Base-by-base conservation (phyloP, 1,140 invertebrate genomes). In the Nylanderia fulva region DNA sequence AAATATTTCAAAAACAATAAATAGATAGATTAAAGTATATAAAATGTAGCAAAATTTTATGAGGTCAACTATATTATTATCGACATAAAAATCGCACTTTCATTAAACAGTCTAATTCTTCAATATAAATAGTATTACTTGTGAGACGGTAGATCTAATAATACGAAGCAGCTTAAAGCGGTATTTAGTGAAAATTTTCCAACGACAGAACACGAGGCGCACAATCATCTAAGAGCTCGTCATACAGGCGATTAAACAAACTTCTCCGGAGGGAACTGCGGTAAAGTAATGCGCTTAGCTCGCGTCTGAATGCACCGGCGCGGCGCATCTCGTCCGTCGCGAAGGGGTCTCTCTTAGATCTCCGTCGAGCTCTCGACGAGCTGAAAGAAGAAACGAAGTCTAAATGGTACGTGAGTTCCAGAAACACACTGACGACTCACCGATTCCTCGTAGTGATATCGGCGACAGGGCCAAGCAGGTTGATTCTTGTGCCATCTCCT, bases 371-470 rank as follows among this genome's bases (percentile, higher is more conserved):
- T 71, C 45, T 52, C 71, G 54, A 24, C n/a, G 60, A 33, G 45
- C 27, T 56, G 29, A n/a, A 36, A 64, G 86, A 85, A 88, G 80
- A 90, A 90, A 88, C 83, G 83, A 80, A 88, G 71, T 88, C 85
- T 36, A 42, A 90, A 91, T 91, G 86, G 89, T 88, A 92, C 91
- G 91, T 91, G 91, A 92, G 91, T 91, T 91, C 91, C 88, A 92
- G 91, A 92, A 92, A 91, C 91, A 92, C 91, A 91, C 90, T 92
- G 90, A 91, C 90, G 71, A 63, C 88, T 88, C 56, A 63, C 72
- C 86, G 87, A 90, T 92, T 92, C 91, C 83, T 76, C 90, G 88
- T 91, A 91, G 60, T 80, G 89, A 90, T 85, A 63, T 69, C 84
- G 64, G 18, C 36, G 68, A 56, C 77, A 29, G 54, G 18, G 45